Base-by-base conservation (phyloP, 2,113 vertebrate species). In the Aptenodytes forsteri region DNA sequence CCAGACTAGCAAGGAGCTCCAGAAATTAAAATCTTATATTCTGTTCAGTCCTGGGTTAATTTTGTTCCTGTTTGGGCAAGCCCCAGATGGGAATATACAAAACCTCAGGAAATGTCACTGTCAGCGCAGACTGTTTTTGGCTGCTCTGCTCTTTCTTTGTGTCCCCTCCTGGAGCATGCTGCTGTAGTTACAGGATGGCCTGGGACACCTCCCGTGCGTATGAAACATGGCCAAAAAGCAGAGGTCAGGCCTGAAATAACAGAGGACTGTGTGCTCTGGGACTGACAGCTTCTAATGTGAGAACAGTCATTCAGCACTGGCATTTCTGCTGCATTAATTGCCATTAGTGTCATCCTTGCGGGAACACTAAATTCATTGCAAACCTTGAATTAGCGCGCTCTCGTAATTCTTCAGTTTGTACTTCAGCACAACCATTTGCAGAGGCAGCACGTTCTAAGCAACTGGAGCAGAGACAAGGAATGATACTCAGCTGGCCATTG, bases 281-380 rank as follows among this genome's bases (percentile, higher is more conserved):
- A 34, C 40, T 83, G 93, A 85, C 49, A 62, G 93, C 84, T 85
- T 86, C 90, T 95, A 91, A 90, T 76, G 93, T 69, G 93, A 93
- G 82, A 94, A 83, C 18, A 93, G 82, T 65, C 91, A 34, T 62
- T 93, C 89, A 73, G 87, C 89, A 34, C 89, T 54, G 52, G 89
- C 82, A 65, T 62, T 89, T 87, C 87, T 96, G 87, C 84, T 88
- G 91, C 81, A 29, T 76, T 96, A 92, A 96, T 91, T 95, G 94
- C 94, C 93, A 81, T 95, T 96, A 93, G 81, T 91, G 94, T 89
- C 95, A 92, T 38, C 84, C 91, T 93, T 94, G 91, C 0, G 1
- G 84, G 91, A 93, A 54, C 73, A 59, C 73, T 83, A 40, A 87
- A 96, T 96, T 97, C 77, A 89, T 18, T 50, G 94, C 94, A 92